Base-by-base conservation (phyloP, 2,797 vertebrate species). In the Acipenser oxyrinchus region DNA sequence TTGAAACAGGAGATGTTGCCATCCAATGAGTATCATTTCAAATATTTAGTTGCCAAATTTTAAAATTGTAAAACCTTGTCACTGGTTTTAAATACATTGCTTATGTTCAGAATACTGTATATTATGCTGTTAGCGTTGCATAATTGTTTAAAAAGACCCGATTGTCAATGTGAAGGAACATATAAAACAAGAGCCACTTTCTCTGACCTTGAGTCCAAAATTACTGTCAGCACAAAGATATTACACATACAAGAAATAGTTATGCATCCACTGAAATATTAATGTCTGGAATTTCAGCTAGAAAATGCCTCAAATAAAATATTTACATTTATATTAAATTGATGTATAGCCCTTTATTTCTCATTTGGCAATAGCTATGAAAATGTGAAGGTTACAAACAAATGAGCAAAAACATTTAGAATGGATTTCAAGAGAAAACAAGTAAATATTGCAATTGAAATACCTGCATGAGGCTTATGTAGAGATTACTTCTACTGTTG, bases 271-370 rank as follows among this genome's bases (percentile, higher is more conserved):
- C 73, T 81, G 71, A 74, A 76, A 51, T 72, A 82, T 74, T 80
- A 83, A 83, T 82, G 68, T 77, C 76, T 86, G 55, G n/a, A 23
- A 70, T 83, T 79, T 77, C 72, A 76, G 63, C 79, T 79, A 82
- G 73, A 11, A 81, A 83, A 80, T 76, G 70, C 15, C 64, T 82
- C 8, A 59, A 77, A 68, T 77, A 79, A 81, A 82, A 77, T 74
- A 72, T 79, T 82, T 75, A 70, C 13, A 62, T 69, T 69, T 74
- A 77, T 55, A 70, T 5, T 62, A 76, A 18, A 10, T 51, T 80
- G 73, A 82, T 83, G 78, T 82, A 76, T 70, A 76, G 23, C 9
- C 48, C 37, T 37, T 37, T 71, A 55, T 55, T 4, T 55, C 53
- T 55, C 53, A 10, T 55, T 55, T 55, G n/a, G 53, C 53, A 10